A percentile compares a stretch with the other conserved stretches of the same genome.
Evolutionary conservation across 2,888 invertebrate species (phyloP).

Genomic region (Dinocampus coccinellae): DNA sequence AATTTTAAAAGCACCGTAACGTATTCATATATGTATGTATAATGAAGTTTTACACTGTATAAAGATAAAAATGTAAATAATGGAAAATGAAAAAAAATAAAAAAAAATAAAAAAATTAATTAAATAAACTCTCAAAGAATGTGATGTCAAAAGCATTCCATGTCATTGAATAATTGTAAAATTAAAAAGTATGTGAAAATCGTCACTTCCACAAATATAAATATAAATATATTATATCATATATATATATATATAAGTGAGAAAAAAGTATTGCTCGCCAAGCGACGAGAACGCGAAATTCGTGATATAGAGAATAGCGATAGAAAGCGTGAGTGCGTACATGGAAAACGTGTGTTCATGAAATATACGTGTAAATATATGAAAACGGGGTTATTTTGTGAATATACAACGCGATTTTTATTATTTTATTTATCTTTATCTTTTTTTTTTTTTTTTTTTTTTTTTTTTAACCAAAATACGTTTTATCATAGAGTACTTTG

Average conservation of each 20-base stretch:
- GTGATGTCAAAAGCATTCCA: conserved; percentile 30
- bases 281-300: conserved; percentile 2
- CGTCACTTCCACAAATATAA: conserved; percentile 7
- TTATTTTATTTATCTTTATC: neutral
- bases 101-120: neutral
- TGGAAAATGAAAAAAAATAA: neutral
- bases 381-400: neutral
- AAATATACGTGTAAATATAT: neutral
- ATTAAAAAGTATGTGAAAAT: conserved; percentile 37
- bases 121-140: conserved; percentile 8
- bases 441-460: neutral
- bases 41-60: neutral
- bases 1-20: neutral
- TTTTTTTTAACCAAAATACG: conserved; percentile 51
- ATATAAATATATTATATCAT: neutral
- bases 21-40: neutral
- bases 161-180: conserved; percentile 36
- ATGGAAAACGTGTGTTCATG: neutral
- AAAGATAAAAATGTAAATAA: neutral
- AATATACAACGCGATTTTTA: neutral
- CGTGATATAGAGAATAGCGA: conserved; percentile 16
- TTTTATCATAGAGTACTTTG: conserved; percentile 53
- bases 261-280: conserved; percentile 13
- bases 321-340: conserved; percentile 14
- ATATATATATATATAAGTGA: no score